phyloP scores from a whole-genome alignment of 1,140 invertebrate species.

The Aphis gossypii region DNA sequence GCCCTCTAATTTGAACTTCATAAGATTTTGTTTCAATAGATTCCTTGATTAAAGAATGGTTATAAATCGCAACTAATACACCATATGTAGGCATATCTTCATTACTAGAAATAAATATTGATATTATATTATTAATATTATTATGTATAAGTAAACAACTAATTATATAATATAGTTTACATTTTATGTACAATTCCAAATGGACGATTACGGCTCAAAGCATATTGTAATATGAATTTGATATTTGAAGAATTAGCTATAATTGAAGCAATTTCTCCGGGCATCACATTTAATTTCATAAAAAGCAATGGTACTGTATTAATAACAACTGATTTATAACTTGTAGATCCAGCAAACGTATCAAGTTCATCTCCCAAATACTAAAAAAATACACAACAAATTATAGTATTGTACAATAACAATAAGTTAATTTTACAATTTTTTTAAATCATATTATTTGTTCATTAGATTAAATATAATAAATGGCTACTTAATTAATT shows the following conservation, averaged over 20 bases:
- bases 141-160: background rate
- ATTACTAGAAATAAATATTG: slow-evolving; percentile 9
- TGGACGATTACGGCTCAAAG: background rate
- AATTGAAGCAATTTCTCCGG: slow-evolving; percentile 36
- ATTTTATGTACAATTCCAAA: slow-evolving; percentile 38
- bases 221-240: background rate
- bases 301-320: slow-evolving; percentile 32
- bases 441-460: background rate
- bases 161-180: slow-evolving; percentile 19
- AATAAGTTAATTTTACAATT: too few species aligned
- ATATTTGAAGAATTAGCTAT: slow-evolving; percentile 3
- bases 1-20: slow-evolving; percentile 32
- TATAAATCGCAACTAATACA: slow-evolving; percentile 3
- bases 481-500: too few species aligned
- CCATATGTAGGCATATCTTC: slow-evolving; percentile 33
- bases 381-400: background rate
- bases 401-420: background rate
- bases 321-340: slow-evolving; percentile 8
- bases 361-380: slow-evolving; percentile 27
- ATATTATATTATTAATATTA: background rate
- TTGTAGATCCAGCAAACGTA: background rate
- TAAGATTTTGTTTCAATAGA: background rate
- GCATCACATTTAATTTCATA: slow-evolving; percentile 13
- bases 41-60: background rate
- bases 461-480: background rate